Percentiles rank a stretch among this genome's conserved stretches.
phyloP scores from a whole-genome alignment of 2,797 vertebrate genomes.

The Hydrophis major region DNA sequence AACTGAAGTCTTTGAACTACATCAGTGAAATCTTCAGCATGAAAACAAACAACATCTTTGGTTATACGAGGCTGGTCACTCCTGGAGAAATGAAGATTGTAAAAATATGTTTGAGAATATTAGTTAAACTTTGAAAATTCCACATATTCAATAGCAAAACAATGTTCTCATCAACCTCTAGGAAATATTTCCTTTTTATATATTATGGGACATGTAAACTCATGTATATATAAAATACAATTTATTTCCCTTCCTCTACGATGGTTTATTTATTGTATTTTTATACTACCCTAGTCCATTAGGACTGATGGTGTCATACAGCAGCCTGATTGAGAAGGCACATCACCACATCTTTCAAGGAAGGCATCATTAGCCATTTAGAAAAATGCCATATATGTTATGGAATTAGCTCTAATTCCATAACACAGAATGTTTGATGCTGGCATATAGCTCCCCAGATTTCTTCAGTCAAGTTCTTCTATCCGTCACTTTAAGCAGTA shows the following conservation, averaged over 20 bases:
- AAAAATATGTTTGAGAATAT: not conserved
- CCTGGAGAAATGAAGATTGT: constrained; percentile 69
- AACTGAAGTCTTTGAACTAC: constrained; percentile 96
- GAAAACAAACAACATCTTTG: constrained; percentile 98
- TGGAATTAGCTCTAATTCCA: not conserved
- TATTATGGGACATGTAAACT: not conserved
- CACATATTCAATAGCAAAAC: not conserved
- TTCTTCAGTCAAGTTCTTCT: not conserved
- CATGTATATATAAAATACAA: not conserved
- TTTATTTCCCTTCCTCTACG: not conserved
- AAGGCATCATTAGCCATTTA: not conserved
- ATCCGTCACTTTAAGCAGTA: not conserved
- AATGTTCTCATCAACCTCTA: not conserved
- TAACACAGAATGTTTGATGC: not conserved
- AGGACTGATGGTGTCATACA: not conserved
- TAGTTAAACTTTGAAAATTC: not conserved
- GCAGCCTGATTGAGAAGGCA: not conserved
- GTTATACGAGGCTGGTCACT: constrained; percentile 90
- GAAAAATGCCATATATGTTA: not conserved
- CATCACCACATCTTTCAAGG: not conserved
- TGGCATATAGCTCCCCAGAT: not conserved
- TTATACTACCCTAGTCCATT: not conserved
- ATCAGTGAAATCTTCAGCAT: constrained; percentile 93
- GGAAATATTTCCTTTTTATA: not conserved
- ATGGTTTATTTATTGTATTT: not conserved